Conservation (phyloP, 2,888 invertebrate species). For the Criorhina ranunculi region DNA sequence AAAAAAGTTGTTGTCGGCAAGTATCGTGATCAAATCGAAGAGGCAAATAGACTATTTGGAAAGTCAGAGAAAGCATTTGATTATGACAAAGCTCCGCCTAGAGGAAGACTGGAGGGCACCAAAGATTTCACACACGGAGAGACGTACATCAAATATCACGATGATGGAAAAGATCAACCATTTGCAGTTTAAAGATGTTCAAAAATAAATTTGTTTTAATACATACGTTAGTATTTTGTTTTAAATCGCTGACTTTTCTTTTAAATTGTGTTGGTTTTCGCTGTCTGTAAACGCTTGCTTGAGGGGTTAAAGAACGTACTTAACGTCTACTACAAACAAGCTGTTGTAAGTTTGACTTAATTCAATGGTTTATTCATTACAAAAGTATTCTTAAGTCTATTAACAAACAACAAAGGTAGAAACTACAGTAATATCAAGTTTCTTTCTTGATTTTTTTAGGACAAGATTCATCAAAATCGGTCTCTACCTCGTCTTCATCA, state of each 20-base stretch:
- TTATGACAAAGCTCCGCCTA: conserved; percentile 90
- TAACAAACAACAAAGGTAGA: background rate
- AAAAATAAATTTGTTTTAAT: conserved; percentile 26
- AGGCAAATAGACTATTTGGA: conserved; percentile 89
- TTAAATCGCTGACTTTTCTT: background rate
- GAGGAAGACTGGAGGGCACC: conserved; percentile 93
- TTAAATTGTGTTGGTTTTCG: too few species aligned
- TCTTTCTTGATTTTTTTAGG: conserved; percentile 54
- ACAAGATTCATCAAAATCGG: background rate
- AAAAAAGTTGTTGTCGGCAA: conserved; percentile 90
- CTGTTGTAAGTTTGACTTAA: too few species aligned
- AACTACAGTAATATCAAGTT: background rate
- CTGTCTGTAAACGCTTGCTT: too few species aligned
- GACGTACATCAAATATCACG: conserved; percentile 91
- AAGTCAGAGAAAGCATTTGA: conserved; percentile 89
- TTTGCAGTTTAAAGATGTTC: conserved; percentile 87
- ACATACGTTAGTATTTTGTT: background rate
- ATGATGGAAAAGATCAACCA: conserved; percentile 90
- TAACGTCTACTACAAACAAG: too few species aligned
- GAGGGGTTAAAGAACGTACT: too few species aligned
- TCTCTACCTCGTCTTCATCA: conserved; percentile 21
- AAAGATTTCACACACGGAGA: conserved; percentile 92
- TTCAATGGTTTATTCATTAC: too few species aligned
- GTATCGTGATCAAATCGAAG: conserved; percentile 91
- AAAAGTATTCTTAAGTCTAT: background rate